Evolutionary conservation across 2,888 invertebrate species (phyloP).

Genomic region (Macroteleia sp.): DNA sequence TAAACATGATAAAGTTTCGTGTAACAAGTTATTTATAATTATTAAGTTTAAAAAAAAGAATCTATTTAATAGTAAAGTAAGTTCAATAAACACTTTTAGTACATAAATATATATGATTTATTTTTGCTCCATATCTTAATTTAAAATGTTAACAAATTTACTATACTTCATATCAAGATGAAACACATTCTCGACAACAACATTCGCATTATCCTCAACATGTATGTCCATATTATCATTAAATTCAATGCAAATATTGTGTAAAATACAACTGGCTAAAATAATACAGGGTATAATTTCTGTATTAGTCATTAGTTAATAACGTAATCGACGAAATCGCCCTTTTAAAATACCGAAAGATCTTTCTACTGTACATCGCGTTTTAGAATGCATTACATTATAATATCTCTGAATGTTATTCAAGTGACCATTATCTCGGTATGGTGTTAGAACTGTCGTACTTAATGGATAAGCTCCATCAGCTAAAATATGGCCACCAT

Average conservation of each 20-base stretch:
- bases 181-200: too few relatives aligned
- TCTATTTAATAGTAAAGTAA: too few relatives aligned
- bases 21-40: too few relatives aligned
- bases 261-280: constrained; percentile 22
- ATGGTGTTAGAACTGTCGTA: constrained; percentile 11
- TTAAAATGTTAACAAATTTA: too few relatives aligned
- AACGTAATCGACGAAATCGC: constrained; percentile 20
- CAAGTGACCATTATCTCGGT: constrained; percentile 21
- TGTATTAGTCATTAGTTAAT: constrained; percentile 11
- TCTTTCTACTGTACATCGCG: constrained; percentile 22
- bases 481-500: constrained; percentile 1
- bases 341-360: constrained; percentile 22
- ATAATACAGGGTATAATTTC: constrained; percentile 15
- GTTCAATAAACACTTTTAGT: too few relatives aligned
- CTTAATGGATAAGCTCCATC: constrained; percentile 1
- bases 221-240: neutral
- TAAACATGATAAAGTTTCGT: too few relatives aligned
- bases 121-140: too few relatives aligned
- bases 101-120: too few relatives aligned
- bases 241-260: constrained; percentile 15
- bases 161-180: too few relatives aligned
- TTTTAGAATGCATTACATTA: constrained; percentile 5
- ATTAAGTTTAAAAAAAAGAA: too few relatives aligned
- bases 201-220: neutral
- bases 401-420: neutral